Evolutionary conservation across 1,140 invertebrate species (phyloP).

Genomic region (Ctenoplectra terminalis): DNA sequence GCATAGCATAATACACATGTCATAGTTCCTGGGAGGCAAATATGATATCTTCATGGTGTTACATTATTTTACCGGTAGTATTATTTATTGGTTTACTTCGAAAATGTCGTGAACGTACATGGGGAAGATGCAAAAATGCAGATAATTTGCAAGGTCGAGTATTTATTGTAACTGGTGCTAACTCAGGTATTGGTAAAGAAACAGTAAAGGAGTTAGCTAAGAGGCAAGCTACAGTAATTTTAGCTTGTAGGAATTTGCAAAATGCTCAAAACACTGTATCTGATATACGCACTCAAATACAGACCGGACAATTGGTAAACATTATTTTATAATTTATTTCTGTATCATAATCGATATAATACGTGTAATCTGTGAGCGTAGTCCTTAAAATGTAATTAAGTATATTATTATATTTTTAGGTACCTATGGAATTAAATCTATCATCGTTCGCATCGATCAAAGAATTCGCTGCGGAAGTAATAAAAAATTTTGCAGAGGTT

Average conservation of each 20-base stretch:
- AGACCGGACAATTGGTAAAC: slow-evolving; percentile 85
- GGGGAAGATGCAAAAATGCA: slow-evolving; percentile 81
- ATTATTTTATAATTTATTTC: not conserved
- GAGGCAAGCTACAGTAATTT: slow-evolving; percentile 87
- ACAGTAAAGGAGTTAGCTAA: slow-evolving; percentile 87
- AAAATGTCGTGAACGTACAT: slow-evolving; percentile 81
- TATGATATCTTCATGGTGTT: slow-evolving; percentile 78
- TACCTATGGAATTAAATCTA: slow-evolving; percentile 89
- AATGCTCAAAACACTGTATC: slow-evolving; percentile 85
- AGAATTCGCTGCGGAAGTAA: slow-evolving; percentile 87
- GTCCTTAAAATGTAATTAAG: not conserved
- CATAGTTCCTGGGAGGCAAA: slow-evolving; percentile 5
- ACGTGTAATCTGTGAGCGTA: not conserved
- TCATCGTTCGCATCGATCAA: slow-evolving; percentile 88
- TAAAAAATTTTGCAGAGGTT: slow-evolving; percentile 85
- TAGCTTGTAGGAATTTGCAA: slow-evolving; percentile 88
- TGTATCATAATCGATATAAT: not conserved
- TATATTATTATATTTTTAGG: slow-evolving; percentile 77
- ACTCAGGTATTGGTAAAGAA: slow-evolving; percentile 91
- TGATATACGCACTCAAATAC: slow-evolving; percentile 85
- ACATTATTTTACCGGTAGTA: slow-evolving; percentile 77
- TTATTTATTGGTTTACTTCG: slow-evolving; percentile 79
- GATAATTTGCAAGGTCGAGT: slow-evolving; percentile 84
- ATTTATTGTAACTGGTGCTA: slow-evolving; percentile 91
- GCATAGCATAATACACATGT: not conserved